Conservation (phyloP, 2,888 invertebrate species). For the Agriopis aurantiaria region DNA sequence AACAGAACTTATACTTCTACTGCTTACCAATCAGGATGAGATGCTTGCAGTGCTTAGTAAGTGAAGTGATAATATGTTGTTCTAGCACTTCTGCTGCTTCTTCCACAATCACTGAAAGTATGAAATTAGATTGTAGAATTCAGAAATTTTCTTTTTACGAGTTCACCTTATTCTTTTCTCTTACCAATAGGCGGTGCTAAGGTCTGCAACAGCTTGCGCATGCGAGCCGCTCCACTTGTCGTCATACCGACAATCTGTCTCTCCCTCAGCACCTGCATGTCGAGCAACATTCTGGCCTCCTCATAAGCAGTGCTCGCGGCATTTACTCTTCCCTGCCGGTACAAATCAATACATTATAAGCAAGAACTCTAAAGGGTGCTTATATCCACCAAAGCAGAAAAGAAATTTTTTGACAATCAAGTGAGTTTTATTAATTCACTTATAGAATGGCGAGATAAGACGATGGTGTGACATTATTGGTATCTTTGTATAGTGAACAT, state of each 20-base stretch:
- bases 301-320: conserved; percentile 61
- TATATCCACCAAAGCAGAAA: too few relatives aligned
- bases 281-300: conserved; percentile 85
- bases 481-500: too few relatives aligned
- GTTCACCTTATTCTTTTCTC: background rate
- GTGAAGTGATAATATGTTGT: conserved; percentile 91
- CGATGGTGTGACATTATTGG: too few relatives aligned
- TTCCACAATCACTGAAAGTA: conserved; percentile 90
- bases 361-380: background rate
- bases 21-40: conserved; percentile 91
- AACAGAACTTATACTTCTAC: background rate
- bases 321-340: conserved; percentile 54
- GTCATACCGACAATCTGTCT: conserved; percentile 90
- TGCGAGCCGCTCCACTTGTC: conserved; percentile 91
- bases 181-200: conserved; percentile 89
- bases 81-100: conserved; percentile 96
- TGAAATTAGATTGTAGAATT: background rate
- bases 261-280: conserved; percentile 80
- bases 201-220: conserved; percentile 86
- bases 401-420: too few relatives aligned
- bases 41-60: conserved; percentile 91
- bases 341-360: conserved; percentile 1
- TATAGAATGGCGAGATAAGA: background rate
- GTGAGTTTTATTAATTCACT: background rate
- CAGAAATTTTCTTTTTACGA: background rate